These are phyloP conservation scores for Picus viridis DNA, from an alignment of 2,797 vertebrate species.

Conservation along the genomic window DNA sequence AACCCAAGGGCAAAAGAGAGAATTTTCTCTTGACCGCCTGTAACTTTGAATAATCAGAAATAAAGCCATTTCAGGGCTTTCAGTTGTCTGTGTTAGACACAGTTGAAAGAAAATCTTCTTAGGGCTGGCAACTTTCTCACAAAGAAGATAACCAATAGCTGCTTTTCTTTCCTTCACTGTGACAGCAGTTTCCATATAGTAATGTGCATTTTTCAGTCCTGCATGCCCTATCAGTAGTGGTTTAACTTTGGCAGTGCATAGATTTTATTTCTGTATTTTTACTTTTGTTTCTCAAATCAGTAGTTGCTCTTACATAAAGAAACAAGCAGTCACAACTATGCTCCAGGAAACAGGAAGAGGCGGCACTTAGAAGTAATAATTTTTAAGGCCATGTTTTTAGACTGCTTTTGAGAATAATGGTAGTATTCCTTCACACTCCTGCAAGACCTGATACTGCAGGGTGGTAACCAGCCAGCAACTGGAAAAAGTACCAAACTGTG, in stretches of 20 bases:
- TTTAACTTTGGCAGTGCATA: background rate
- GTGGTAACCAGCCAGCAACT: background rate
- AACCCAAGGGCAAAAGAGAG: constrained; percentile 40
- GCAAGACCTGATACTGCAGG: background rate
- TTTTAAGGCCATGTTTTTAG: background rate
- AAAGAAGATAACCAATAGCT: background rate
- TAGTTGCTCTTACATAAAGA: background rate
- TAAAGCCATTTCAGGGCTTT: constrained; percentile 1
- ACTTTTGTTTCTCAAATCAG: background rate
- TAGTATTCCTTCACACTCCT: background rate
- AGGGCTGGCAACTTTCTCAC: background rate
- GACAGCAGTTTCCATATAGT: background rate
- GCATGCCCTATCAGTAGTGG: background rate
- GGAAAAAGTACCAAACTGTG: background rate
- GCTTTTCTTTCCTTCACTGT: background rate
- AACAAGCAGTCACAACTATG: background rate
- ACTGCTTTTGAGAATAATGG: background rate
- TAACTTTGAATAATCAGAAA: constrained; percentile 44
- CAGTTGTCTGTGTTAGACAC: background rate
- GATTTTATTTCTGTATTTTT: background rate
- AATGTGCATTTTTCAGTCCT: background rate
- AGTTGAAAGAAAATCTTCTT: constrained; percentile 4
- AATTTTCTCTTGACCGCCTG: constrained; percentile 20
- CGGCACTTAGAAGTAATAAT: background rate
- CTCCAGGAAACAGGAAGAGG: background rate